A percentile compares a stretch with the other conserved stretches of the same genome.
Conservation (phyloP, 1,140 invertebrate genomes). For the Polyergus mexicanus region DNA sequence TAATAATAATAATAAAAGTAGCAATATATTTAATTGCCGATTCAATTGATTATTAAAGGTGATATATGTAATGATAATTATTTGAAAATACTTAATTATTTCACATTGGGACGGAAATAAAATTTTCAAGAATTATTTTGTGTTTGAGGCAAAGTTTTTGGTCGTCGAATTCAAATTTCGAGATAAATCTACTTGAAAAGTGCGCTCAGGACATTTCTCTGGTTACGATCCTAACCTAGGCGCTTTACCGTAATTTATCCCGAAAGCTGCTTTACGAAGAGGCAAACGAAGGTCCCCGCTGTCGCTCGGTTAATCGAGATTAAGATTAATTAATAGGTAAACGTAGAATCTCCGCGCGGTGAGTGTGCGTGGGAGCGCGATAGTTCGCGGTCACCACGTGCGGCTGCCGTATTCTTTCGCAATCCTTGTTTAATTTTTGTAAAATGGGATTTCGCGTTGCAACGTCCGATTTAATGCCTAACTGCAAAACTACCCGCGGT, state of each 20-base stretch:
- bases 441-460: constrained; percentile 51
- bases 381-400: constrained; percentile 8
- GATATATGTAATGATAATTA: background rate
- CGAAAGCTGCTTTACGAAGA: constrained; percentile 43
- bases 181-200: background rate
- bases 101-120: background rate
- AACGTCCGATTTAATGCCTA: constrained; percentile 49
- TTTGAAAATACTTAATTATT: background rate
- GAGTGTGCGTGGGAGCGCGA: background rate
- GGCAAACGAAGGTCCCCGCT: background rate
- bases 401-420: background rate
- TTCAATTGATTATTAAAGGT: background rate
- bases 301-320: constrained; percentile 39
- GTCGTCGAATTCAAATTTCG: background rate
- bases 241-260: constrained; percentile 26
- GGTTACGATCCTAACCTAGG: background rate
- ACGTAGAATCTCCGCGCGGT: background rate
- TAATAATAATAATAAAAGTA: background rate
- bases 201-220: background rate
- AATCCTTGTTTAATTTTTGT: constrained; percentile 39
- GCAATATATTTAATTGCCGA: background rate
- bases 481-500: constrained; percentile 25
- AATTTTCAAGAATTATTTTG: background rate
- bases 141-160: background rate
- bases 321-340: constrained; percentile 57